Evolutionary conservation across 2,797 vertebrate genomes (phyloP).

Genomic region (Paramormyrops hopkinsi): DNA sequence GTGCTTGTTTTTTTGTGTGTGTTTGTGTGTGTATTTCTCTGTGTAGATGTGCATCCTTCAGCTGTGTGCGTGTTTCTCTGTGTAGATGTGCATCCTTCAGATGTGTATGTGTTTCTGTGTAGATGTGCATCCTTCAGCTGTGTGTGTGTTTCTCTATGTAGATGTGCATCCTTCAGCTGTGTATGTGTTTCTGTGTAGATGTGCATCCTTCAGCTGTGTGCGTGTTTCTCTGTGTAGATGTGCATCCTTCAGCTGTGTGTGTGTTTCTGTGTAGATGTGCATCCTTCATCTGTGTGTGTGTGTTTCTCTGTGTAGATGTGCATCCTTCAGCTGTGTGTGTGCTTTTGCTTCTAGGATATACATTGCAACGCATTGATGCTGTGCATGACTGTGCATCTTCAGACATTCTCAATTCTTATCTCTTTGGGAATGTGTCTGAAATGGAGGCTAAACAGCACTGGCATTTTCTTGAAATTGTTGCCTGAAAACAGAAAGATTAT

Average conservation of each 20-base stretch:
- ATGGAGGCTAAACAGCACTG: background rate
- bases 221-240: background rate
- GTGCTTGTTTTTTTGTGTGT: background rate
- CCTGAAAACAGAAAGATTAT: background rate
- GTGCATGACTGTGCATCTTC: background rate
- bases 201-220: background rate
- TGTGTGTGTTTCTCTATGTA: background rate
- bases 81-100: background rate
- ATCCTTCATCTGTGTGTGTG: background rate
- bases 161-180: background rate
- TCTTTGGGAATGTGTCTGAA: background rate
- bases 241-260: background rate
- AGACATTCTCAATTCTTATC: background rate
- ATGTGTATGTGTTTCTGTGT: background rate
- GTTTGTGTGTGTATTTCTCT: background rate
- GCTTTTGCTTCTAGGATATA: background rate
- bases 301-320: background rate
- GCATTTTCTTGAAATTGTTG: background rate
- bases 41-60: background rate
- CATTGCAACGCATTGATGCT: background rate
- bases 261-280: background rate
- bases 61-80: background rate
- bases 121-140: background rate
- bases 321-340: background rate
- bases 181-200: background rate